Percentiles rank a stretch among this genome's conserved stretches.
phyloP scores from a whole-genome alignment of 2,888 invertebrate species.

The Tortricodes alternella region DNA sequence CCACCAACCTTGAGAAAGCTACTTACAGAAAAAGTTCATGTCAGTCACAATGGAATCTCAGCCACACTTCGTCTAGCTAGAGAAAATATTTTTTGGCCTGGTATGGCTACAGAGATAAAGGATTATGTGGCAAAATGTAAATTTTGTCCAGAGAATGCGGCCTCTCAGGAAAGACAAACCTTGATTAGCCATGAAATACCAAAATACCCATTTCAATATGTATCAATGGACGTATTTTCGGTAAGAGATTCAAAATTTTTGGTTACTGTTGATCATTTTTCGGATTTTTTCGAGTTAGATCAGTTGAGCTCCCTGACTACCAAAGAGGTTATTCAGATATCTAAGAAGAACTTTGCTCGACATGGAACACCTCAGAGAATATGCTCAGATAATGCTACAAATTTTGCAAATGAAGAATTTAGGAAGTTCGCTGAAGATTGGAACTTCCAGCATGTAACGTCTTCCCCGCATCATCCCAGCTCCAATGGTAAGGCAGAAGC shows the following conservation, averaged over 20 bases:
- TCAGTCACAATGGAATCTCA: not conserved
- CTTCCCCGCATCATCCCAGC: not conserved
- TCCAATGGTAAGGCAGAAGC: not conserved
- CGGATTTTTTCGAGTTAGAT: not conserved
- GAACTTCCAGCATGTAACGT: not conserved
- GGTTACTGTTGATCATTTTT: not conserved
- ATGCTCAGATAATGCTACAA: not conserved
- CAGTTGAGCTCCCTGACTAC: not conserved
- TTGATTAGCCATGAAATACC: not conserved
- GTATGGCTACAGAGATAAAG: not conserved
- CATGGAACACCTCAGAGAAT: not conserved
- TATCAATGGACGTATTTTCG: not conserved
- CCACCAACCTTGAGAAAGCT: not conserved
- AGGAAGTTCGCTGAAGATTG: not conserved
- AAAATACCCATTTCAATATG: not conserved
- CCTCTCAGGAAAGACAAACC: not conserved
- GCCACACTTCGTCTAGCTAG: not conserved
- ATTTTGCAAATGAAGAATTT: not conserved
- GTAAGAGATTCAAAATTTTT: not conserved
- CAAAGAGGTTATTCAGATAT: not conserved
- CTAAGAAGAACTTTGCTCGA: not conserved
- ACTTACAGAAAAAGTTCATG: not conserved
- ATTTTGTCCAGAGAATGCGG: not conserved
- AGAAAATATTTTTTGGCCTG: not conserved
- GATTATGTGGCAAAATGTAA: not conserved